Evolutionary conservation across 2,797 vertebrate genomes (phyloP).

Genomic region (Darevskia nairensis): DNA sequence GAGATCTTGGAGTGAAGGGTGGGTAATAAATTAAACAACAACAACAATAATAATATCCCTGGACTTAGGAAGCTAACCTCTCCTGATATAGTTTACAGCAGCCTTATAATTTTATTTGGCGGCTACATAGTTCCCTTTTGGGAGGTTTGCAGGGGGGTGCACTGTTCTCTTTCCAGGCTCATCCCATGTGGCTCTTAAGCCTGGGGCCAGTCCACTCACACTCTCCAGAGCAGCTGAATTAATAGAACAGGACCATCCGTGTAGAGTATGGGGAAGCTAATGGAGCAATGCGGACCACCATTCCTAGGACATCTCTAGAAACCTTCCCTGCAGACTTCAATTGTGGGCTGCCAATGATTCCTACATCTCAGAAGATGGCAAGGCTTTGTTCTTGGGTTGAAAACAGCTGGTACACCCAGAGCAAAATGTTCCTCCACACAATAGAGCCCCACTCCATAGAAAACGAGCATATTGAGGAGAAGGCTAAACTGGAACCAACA

Average conservation of each 20-base stretch:
- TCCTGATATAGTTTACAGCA: not conserved
- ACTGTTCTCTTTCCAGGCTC: not conserved
- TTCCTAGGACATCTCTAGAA: not conserved
- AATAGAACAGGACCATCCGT: not conserved
- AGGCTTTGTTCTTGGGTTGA: too few relatives aligned
- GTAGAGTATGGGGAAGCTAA: not conserved
- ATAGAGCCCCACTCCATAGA: too few relatives aligned
- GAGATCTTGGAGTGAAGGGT: too few relatives aligned
- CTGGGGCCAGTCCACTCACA: not conserved
- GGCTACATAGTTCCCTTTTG: too few relatives aligned
- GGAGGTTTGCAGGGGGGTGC: not conserved
- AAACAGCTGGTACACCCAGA: too few relatives aligned
- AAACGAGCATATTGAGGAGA: too few relatives aligned
- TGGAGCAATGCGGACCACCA: not conserved
- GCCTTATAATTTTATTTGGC: not conserved
- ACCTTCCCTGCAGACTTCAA: not conserved
- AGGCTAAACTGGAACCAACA: too few relatives aligned
- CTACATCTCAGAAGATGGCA: too few relatives aligned
- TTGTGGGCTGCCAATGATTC: too few relatives aligned
- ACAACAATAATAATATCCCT: too few relatives aligned
- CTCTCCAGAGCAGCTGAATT: not conserved
- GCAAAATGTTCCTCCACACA: too few relatives aligned
- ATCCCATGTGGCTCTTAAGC: not conserved
- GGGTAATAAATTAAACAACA: too few relatives aligned
- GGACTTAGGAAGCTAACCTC: not conserved